phyloP scores from a whole-genome alignment of 2,797 vertebrate species.

The Sebastes itinus region DNA sequence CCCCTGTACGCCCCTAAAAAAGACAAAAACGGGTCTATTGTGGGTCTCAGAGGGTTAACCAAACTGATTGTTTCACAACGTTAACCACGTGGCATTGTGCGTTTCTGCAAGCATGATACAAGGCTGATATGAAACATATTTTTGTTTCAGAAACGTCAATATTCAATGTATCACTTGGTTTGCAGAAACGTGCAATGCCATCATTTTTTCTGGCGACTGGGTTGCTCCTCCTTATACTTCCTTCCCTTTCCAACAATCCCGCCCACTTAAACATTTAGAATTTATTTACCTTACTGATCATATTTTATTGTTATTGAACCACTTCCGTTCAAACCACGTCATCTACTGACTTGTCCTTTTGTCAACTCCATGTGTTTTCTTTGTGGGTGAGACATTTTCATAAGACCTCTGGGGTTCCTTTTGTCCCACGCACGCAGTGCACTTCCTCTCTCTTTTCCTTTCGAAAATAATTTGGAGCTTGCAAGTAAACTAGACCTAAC shows the following conservation, averaged over 20 bases:
- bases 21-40: too few species aligned
- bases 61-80: background rate
- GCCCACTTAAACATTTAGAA: background rate
- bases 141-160: background rate
- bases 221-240: background rate
- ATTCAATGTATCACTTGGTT: background rate
- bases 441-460: constrained; percentile 41
- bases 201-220: background rate
- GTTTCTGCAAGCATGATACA: background rate
- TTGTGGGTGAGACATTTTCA: constrained; percentile 43
- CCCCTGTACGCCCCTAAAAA: too few species aligned
- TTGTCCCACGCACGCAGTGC: constrained; percentile 13
- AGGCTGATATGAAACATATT: background rate
- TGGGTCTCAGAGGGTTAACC: too few species aligned
- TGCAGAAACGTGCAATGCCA: background rate
- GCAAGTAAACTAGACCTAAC: constrained; percentile 38
- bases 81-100: background rate
- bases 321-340: background rate
- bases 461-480: constrained; percentile 47
- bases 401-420: constrained; percentile 22
- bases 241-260: background rate
- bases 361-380: constrained; percentile 30
- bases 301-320: constrained; percentile 10
- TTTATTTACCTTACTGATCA: constrained; percentile 25
- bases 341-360: background rate